Conservation (phyloP, 2,113 vertebrate species). For the Stercorarius parasiticus region DNA sequence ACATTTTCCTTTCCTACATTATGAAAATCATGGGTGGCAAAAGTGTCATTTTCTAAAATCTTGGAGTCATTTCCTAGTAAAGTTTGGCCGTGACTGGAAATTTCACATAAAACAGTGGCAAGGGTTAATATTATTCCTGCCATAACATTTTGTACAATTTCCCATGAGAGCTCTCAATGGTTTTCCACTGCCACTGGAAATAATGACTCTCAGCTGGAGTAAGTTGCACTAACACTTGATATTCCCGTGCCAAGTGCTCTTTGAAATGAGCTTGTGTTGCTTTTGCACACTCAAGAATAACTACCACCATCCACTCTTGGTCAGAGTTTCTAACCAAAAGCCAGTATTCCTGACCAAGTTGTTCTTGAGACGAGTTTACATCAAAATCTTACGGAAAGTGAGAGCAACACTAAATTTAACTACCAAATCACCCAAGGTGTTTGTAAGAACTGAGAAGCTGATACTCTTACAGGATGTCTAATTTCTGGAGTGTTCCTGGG, state of each 20-base stretch:
- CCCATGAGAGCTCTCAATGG: constrained; percentile 71
- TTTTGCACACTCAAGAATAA: constrained; percentile 62
- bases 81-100: constrained; percentile 63
- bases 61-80: constrained; percentile 67
- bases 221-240: constrained; percentile 70
- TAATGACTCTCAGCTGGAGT: constrained; percentile 77
- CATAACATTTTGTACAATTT: constrained; percentile 69
- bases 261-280: constrained; percentile 36
- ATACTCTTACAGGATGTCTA: background rate
- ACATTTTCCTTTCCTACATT: background rate
- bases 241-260: constrained; percentile 59
- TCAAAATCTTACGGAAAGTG: background rate
- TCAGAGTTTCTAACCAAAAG: constrained; percentile 33
- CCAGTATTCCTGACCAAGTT: background rate
- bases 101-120: constrained; percentile 73
- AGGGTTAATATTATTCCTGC: constrained; percentile 79
- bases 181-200: constrained; percentile 78
- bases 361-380: background rate
- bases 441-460: background rate
- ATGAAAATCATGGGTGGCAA: background rate
- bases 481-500: background rate
- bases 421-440: background rate
- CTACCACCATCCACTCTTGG: background rate
- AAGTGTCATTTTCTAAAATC: constrained; percentile 47
- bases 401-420: background rate